Evolutionary conservation across 53 echinoderm and acorn worm species (phyloP), one percentile per base, ranked within the genome.

Genomic region (Henricia sp.): DNA sequence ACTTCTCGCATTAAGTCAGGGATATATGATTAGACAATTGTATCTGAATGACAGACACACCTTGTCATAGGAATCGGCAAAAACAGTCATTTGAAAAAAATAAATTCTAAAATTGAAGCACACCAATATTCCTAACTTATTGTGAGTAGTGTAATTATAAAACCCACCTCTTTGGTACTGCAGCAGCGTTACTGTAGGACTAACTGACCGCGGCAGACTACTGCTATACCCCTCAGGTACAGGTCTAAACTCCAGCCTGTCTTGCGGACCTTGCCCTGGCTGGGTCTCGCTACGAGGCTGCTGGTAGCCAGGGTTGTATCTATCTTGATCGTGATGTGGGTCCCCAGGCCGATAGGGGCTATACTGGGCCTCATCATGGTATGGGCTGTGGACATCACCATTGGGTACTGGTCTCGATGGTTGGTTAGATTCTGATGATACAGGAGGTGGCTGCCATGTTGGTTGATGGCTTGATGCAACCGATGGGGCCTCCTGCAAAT

Each of bases 161-260:
- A 41, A 3, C 78, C 13, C 73, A 88, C 88, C 88, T 88, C 88
- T 83, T 53, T 88, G 82, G 51, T 88, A 70, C 57, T 82, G 83
- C 21, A 88, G 63, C 40, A 88, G 57, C 3, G 88, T 88, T 37
- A 88, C 82, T 4, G 88, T 88, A n/a, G 88, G 88, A 62, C 88
- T 88, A 73, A 88, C 88, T 14, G 88, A 70, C 16, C 71, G 59
- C 16, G 88, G 88, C 23, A 88, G 52, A 34, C 64, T 43, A 46
- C 68, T 78, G 65, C 52, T 55, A 34, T 86, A 67, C 8, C 76
- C 86, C 0, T 86, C 76, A 4, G 86, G 75, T 19, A 40, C 75
- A 3, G 24, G 75, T 75, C 67, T 44, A 3, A 85, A 39, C 63
- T 85, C 85, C 0, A 74, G 85, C 48, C 40, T 50, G 11, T 71